These are phyloP conservation scores for Dryobates pubescens DNA, from an alignment of 2,797 vertebrate genomes.

Conservation along the genomic window DNA sequence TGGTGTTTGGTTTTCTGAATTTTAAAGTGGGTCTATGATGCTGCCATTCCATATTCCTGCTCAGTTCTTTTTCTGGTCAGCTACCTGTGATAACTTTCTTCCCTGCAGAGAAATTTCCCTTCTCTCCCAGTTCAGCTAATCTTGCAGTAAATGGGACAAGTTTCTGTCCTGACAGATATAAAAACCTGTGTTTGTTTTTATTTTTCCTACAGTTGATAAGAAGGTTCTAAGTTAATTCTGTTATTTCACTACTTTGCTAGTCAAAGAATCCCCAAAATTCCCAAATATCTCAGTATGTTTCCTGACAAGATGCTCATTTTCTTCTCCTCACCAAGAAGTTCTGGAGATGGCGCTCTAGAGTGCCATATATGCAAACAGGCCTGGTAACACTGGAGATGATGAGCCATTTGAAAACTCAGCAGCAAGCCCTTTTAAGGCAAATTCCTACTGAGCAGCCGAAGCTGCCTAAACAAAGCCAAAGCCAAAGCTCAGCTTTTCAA, in stretches of 20 bases:
- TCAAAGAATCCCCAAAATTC: neutral
- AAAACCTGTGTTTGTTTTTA: neutral
- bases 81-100: neutral
- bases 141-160: neutral
- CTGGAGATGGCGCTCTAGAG: neutral
- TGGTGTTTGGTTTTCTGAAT: neutral
- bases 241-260: neutral
- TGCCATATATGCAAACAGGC: neutral
- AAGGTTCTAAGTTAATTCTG: neutral
- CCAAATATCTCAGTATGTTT: neutral
- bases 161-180: neutral
- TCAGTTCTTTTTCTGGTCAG: neutral
- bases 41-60: neutral
- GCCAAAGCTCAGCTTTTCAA: neutral
- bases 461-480: neutral
- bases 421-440: neutral
- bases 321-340: neutral
- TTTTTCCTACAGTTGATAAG: neutral
- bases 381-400: neutral
- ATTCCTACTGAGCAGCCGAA: neutral
- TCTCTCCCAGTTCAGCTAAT: neutral
- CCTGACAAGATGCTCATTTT: neutral
- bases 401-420: neutral
- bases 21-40: neutral
- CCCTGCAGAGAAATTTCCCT: neutral